Conservation (phyloP, 2,113 vertebrate genomes). For the Erythrolamprus reginae region DNA sequence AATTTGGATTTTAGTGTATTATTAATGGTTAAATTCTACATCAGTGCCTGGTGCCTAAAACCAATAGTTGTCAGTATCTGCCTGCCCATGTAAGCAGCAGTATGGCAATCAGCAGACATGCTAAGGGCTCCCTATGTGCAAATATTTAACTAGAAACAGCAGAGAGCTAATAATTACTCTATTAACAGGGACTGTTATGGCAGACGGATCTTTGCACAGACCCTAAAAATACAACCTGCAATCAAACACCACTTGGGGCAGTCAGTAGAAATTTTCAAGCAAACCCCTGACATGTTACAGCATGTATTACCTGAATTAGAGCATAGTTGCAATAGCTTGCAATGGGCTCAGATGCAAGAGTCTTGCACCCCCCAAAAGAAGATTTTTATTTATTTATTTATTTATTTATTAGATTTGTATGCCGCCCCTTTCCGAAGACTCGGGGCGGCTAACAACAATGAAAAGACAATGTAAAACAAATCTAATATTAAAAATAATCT, state of each 20-base stretch:
- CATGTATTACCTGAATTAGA: neutral
- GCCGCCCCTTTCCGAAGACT: too few species aligned
- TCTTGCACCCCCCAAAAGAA: conserved; percentile 3
- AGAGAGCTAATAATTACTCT: conserved; percentile 8
- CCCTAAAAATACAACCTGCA: conserved; percentile 26
- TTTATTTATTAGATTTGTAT: too few species aligned
- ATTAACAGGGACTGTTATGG: conserved; percentile 5
- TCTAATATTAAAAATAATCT: too few species aligned
- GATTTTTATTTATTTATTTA: too few species aligned
- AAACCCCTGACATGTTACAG: conserved; percentile 24
- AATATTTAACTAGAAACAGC: conserved; percentile 8
- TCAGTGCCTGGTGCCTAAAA: too few species aligned
- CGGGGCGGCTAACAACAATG: too few species aligned
- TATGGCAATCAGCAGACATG: neutral
- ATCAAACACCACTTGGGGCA: conserved; percentile 31
- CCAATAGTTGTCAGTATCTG: neutral
- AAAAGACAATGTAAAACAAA: too few species aligned
- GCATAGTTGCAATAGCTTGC: neutral
- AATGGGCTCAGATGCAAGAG: neutral
- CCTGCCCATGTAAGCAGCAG: neutral
- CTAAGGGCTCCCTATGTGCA: neutral
- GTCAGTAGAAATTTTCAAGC: conserved; percentile 2
- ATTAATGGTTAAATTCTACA: neutral
- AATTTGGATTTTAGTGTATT: neutral
- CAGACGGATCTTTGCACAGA: conserved; percentile 27